phyloP scores from a whole-genome alignment of 2,888 invertebrate genomes.

The Drosophila greeni region DNA sequence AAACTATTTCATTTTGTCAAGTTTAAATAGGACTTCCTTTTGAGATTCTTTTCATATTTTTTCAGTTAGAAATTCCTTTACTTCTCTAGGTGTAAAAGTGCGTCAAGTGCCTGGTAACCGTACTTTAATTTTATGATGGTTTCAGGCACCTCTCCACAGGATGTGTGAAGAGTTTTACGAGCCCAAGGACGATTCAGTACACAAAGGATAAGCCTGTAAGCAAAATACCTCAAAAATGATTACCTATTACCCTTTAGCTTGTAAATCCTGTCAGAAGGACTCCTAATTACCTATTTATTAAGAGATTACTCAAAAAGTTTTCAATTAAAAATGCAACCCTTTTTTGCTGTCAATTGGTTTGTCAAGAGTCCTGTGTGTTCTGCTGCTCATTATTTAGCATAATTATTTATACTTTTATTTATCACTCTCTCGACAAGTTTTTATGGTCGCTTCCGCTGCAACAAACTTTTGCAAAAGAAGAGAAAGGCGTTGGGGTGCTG shows the following conservation, averaged over 20 bases:
- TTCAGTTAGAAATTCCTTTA: background rate
- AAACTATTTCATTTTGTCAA: background rate
- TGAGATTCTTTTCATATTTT: background rate
- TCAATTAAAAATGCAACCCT: background rate
- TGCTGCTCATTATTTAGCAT: slow-evolving; percentile 46
- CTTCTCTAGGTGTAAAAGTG: background rate
- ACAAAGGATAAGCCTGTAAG: background rate
- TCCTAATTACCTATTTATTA: background rate
- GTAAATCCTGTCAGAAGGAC: background rate
- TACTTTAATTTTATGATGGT: slow-evolving; percentile 62
- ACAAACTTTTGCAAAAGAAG: slow-evolving; percentile 12
- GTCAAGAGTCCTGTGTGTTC: background rate
- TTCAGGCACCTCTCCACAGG: slow-evolving; percentile 17
- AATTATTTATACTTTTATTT: slow-evolving; percentile 57
- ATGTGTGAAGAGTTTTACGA: slow-evolving; percentile 52
- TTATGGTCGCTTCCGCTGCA: slow-evolving; percentile 33
- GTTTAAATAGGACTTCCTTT: background rate
- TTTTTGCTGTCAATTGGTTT: slow-evolving; percentile 9
- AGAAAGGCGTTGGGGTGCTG: background rate
- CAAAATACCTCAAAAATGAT: background rate
- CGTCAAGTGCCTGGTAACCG: slow-evolving; percentile 47
- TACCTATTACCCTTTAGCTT: background rate
- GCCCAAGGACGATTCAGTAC: background rate
- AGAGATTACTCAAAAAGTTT: background rate
- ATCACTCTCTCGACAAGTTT: slow-evolving; percentile 39